phyloP scores from a whole-genome alignment of 2,888 invertebrate species.

The Tenthredo notha region DNA sequence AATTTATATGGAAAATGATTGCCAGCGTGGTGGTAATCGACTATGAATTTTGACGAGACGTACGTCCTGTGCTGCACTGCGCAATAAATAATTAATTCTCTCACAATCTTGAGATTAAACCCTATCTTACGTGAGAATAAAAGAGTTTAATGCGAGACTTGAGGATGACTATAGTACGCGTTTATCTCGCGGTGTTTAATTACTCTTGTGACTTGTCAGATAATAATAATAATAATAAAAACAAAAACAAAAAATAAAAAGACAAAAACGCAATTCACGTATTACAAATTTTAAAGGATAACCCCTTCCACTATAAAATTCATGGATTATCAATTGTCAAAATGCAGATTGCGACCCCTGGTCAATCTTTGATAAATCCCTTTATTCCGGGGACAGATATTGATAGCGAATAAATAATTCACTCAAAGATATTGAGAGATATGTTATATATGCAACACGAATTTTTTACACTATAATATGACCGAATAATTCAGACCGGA shows the following conservation, averaged over 20 bases:
- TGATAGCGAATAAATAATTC: not conserved
- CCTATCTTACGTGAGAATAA: slow-evolving; percentile 39
- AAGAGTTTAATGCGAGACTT: not conserved
- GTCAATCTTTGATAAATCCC: not conserved
- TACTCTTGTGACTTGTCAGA: slow-evolving; percentile 6
- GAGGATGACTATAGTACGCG: slow-evolving; percentile 9
- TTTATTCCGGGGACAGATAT: not conserved
- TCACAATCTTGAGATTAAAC: slow-evolving; percentile 37
- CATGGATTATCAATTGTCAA: not conserved
- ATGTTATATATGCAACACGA: not conserved
- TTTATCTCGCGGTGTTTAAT: slow-evolving; percentile 27
- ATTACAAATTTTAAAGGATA: not conserved
- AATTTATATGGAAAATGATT: not conserved
- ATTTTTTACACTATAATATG: not conserved
- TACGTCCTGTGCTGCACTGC: slow-evolving; percentile 24
- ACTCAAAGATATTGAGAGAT: not conserved
- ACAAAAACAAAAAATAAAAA: not conserved
- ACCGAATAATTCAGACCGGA: slow-evolving; percentile 23
- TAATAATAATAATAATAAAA: not conserved
- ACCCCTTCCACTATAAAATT: not conserved
- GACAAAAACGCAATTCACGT: not conserved
- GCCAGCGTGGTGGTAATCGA: not conserved
- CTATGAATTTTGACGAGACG: slow-evolving; percentile 6
- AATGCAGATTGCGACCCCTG: not conserved
- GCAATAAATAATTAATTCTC: slow-evolving; percentile 40